A percentile compares a stretch with the other conserved stretches of the same genome.
Conservation (phyloP, 2,888 invertebrate genomes). For the Megaustenia siamemsis region DNA sequence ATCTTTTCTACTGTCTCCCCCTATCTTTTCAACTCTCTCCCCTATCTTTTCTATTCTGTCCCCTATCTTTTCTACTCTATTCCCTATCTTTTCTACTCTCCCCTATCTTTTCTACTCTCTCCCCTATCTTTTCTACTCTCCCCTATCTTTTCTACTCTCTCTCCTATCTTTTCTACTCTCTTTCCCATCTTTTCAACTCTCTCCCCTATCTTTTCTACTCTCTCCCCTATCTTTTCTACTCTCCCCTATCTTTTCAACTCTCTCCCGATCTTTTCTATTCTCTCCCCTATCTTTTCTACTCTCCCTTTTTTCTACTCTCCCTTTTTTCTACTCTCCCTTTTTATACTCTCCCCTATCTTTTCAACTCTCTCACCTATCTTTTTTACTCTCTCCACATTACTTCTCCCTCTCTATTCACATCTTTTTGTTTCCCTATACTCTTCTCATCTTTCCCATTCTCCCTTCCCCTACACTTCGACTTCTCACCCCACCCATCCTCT, state of each 20-base stretch:
- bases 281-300: no score
- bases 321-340: no score
- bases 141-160: not conserved
- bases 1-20: no score
- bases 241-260: not conserved
- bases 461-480: not conserved
- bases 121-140: not conserved
- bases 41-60: no score
- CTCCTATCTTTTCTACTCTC: not conserved
- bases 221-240: not conserved
- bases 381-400: not conserved
- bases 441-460: not conserved
- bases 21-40: no score
- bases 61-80: not conserved
- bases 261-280: not conserved
- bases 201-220: not conserved
- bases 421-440: not conserved
- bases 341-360: no score
- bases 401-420: not conserved
- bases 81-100: not conserved
- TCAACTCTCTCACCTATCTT: not conserved
- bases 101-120: not conserved
- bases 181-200: not conserved
- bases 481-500: no score
- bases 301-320: no score